Conservation (phyloP, 2,888 invertebrate species). For the Ecdyonurus torrentis region DNA sequence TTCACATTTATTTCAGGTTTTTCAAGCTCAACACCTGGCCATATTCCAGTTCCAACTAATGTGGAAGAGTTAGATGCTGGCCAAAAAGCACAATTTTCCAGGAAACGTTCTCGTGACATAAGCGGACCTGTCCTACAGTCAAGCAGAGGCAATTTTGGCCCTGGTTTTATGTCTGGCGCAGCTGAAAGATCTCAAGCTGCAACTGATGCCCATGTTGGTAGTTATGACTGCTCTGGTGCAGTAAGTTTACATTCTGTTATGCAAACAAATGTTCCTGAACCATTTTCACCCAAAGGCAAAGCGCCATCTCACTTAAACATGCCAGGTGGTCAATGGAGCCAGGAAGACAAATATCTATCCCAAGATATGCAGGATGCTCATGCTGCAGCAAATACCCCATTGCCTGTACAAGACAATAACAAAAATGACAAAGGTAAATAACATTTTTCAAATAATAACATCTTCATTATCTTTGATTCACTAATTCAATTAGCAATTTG, state of each 20-base stretch:
- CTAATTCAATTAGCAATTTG: no score
- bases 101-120: slow-evolving; percentile 43
- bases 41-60: slow-evolving; percentile 40
- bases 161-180: slow-evolving; percentile 7
- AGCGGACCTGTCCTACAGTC: slow-evolving; percentile 39
- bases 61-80: slow-evolving; percentile 43
- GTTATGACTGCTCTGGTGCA: slow-evolving; percentile 49
- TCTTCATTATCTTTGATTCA: no score
- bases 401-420: background rate
- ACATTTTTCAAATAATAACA: no score
- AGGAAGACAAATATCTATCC: slow-evolving; percentile 49
- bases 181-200: slow-evolving; percentile 15
- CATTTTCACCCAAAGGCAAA: slow-evolving; percentile 26
- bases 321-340: slow-evolving; percentile 57
- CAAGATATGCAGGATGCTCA: slow-evolving; percentile 49
- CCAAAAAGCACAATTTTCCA: slow-evolving; percentile 46
- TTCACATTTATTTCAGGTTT: no score
- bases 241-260: slow-evolving; percentile 49
- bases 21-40: slow-evolving; percentile 13
- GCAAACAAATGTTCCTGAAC: slow-evolving; percentile 60
- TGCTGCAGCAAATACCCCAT: slow-evolving; percentile 9
- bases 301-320: slow-evolving; percentile 46
- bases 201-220: slow-evolving; percentile 40
- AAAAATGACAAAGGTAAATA: background rate
- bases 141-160: slow-evolving; percentile 22